Conservation (phyloP, 92 coral and sea anemone species). For the Epizoanthus rinbou region DNA sequence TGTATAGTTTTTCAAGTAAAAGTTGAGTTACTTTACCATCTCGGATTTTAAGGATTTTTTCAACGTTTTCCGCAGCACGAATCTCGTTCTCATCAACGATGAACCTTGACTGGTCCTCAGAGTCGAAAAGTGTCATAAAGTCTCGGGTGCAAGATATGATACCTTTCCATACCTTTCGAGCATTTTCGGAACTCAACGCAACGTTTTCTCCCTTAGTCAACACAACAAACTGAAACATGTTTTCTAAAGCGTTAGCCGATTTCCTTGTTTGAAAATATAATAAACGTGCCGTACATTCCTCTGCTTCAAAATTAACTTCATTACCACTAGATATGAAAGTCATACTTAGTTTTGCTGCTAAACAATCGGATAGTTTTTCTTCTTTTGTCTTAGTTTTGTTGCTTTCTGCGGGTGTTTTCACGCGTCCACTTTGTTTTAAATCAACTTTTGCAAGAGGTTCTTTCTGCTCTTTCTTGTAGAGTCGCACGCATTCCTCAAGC, state of each 20-base stretch:
- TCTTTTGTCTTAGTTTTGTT: background rate
- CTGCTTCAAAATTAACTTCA: background rate
- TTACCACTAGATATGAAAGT: background rate
- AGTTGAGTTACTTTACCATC: conserved; percentile 11
- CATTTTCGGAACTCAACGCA: background rate
- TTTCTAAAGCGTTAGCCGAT: conserved; percentile 12
- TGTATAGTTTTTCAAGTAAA: background rate
- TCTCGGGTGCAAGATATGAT: background rate
- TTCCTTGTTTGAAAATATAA: conserved; percentile 17
- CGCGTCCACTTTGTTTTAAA: background rate
- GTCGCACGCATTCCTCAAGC: background rate
- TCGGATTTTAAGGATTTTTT: background rate
- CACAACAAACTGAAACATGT: conserved; percentile 28
- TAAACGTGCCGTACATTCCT: conserved; percentile 13
- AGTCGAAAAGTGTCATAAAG: conserved; percentile 14
- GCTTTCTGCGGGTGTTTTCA: background rate
- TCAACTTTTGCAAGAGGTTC: background rate
- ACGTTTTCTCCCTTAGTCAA: conserved; percentile 6
- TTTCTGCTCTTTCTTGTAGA: background rate
- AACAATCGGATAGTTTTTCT: background rate
- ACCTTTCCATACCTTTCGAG: background rate
- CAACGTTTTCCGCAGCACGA: background rate
- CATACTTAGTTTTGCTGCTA: background rate
- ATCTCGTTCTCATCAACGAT: background rate
- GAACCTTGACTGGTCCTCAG: background rate